These are phyloP conservation scores for Shargacucullia verbasci DNA, from an alignment of 2,888 invertebrate species.

Conservation along the genomic window DNA sequence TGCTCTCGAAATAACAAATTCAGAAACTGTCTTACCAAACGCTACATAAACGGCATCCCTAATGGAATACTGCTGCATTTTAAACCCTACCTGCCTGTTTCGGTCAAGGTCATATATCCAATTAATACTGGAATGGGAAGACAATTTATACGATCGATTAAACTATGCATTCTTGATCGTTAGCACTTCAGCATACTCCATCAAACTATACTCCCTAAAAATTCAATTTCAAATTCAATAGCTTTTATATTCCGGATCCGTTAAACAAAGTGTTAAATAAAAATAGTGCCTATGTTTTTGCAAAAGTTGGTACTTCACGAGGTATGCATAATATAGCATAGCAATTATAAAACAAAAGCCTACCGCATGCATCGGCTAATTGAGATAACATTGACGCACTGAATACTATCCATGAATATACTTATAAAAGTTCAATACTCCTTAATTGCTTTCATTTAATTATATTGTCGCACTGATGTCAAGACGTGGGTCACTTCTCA, in stretches of 20 bases:
- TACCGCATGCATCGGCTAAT: too few species aligned
- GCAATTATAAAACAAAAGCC: too few species aligned
- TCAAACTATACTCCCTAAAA: slow-evolving; percentile 19
- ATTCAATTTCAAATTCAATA: slow-evolving; percentile 26
- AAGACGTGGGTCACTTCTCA: too few species aligned
- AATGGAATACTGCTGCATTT: slow-evolving; percentile 16
- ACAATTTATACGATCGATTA: slow-evolving; percentile 24
- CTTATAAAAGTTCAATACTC: too few species aligned
- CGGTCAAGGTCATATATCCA: slow-evolving; percentile 32
- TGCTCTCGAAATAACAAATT: slow-evolving; percentile 3
- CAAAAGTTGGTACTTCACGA: too few species aligned
- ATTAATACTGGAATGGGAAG: slow-evolving; percentile 36
- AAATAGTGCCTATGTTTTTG: too few species aligned
- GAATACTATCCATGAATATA: too few species aligned
- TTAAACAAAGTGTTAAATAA: slow-evolving; percentile 4
- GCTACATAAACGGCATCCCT: background rate
- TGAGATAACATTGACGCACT: too few species aligned
- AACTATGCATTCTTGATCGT: slow-evolving; percentile 24
- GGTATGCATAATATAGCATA: too few species aligned
- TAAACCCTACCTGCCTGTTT: background rate
- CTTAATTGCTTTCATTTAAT: too few species aligned
- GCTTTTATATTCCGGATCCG: slow-evolving; percentile 6
- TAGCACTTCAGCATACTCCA: slow-evolving; percentile 4
- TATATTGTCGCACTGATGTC: too few species aligned
- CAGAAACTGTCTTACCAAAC: background rate